These are phyloP conservation scores for Aspidapion aeneum DNA, from an alignment of 2,888 invertebrate species.

Conservation along the genomic window DNA sequence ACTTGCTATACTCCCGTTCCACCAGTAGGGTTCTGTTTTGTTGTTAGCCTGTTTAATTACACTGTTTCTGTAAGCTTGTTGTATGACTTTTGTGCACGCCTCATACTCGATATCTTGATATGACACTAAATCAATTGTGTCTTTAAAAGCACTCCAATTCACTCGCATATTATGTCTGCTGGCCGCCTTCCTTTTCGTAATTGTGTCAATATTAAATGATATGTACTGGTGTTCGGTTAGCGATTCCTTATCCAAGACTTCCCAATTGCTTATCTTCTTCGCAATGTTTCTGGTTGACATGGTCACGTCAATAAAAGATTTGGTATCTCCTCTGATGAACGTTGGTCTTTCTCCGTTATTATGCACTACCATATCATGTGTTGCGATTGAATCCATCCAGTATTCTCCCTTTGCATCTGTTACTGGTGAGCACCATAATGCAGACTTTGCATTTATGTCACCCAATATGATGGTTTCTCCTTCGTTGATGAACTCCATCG, in stretches of 20 bases:
- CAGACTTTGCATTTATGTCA: constrained; percentile 4
- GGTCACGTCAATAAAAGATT: constrained; percentile 12
- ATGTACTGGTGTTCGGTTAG: constrained; percentile 8
- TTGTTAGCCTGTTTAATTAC: neutral
- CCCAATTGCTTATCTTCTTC: constrained; percentile 8
- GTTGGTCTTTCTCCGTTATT: constrained; percentile 9
- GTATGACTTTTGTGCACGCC: neutral
- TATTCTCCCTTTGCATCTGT: constrained; percentile 26
- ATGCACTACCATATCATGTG: constrained; percentile 18
- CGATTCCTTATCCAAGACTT: constrained; percentile 10
- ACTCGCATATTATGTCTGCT: neutral
- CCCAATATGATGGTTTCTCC: neutral
- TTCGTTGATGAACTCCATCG: neutral
- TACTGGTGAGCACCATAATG: constrained; percentile 28
- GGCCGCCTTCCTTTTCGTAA: neutral
- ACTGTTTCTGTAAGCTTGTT: constrained; percentile 1
- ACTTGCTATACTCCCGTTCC: constrained; percentile 7
- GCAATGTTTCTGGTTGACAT: constrained; percentile 5
- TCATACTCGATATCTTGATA: neutral
- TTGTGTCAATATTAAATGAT: constrained; percentile 7
- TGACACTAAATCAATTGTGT: neutral
- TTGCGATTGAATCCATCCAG: constrained; percentile 29
- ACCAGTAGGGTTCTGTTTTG: constrained; percentile 5
- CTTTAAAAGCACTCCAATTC: neutral
- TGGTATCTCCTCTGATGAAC: constrained; percentile 10